Evolutionary conservation across 2,797 vertebrate species (phyloP), one percentile per base, ranked within the genome.

Genomic region (Melanogrammus aeglefinus): DNA sequence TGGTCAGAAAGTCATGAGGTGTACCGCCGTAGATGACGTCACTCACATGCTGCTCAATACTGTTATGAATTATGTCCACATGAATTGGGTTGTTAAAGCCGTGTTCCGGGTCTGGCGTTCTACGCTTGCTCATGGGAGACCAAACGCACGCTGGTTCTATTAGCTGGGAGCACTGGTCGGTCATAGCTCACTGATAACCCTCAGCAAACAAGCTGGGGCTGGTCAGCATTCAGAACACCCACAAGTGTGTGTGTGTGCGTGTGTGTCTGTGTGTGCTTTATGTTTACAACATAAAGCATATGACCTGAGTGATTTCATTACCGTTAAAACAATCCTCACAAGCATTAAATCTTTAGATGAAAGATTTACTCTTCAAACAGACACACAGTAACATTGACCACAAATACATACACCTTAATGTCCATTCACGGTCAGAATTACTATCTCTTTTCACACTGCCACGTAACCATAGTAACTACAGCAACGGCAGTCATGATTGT

Each of bases 301-400:
- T 47, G 44, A 14, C 16, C 8, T 10, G 38, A 39, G 7, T 39
- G 38, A 39, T 39, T 9, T 57, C 16, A 57, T 21, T 57, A 21
- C 3, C 2, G 12, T 16, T 51, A 51, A 57, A 57, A 57, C 1
- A 57, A 57, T 3, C 4, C 14, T 18, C 16, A 57, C 16, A 77
- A 81, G 74, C 78, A 82, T 83, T 85, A 83, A 83, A 88, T 88
- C 78, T 80, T 79, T 36, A 18, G 79, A 80, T 78, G 76, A 76
- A 77, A 47, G 57, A 57, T 63, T 51, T 69, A 39, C 38, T 29
- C 9, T 9, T 69, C 75, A 69, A 8, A 70, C 57, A 38, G 18
- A 69, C 57, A 76, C 21, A 76, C 75, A 69, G 5, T 63, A 31
- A 76, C 47, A 63, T 57, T 36, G 57, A 70, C 75, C 75, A 44